These are phyloP conservation scores for Myocastor coypus DNA, from an alignment of 2,113 vertebrate genomes.

Conservation along the genomic window DNA sequence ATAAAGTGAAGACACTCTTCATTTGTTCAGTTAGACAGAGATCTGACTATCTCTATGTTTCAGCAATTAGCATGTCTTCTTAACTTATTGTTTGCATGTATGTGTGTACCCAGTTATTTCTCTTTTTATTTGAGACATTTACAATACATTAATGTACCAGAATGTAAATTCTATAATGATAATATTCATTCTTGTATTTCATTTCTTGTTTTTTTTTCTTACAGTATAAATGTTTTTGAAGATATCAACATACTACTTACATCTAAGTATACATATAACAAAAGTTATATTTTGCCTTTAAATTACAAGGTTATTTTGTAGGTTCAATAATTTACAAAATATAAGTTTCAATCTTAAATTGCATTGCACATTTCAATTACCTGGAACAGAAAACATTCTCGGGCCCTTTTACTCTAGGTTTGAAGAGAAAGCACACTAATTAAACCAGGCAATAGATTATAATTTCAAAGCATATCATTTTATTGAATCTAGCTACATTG, in stretches of 20 bases:
- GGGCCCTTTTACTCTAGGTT: neutral
- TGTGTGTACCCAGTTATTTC: neutral
- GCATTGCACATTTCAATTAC: neutral
- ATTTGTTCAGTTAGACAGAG: neutral
- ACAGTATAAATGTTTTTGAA: neutral
- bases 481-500: neutral
- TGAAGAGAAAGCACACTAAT: neutral
- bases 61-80: neutral
- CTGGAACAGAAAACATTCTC: neutral
- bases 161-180: neutral
- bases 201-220: neutral
- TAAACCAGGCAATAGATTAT: neutral
- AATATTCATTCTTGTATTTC: neutral
- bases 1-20: neutral
- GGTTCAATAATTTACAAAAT: neutral
- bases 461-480: neutral
- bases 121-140: neutral
- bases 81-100: neutral
- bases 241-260: neutral
- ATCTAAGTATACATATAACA: neutral
- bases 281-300: neutral
- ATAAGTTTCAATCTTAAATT: neutral
- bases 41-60: neutral
- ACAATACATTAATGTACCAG: neutral
- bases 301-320: conserved; percentile 21